Base-by-base conservation (phyloP, 37 sponge, comb jelly and placozoan species). In the Crambe crambe region DNA sequence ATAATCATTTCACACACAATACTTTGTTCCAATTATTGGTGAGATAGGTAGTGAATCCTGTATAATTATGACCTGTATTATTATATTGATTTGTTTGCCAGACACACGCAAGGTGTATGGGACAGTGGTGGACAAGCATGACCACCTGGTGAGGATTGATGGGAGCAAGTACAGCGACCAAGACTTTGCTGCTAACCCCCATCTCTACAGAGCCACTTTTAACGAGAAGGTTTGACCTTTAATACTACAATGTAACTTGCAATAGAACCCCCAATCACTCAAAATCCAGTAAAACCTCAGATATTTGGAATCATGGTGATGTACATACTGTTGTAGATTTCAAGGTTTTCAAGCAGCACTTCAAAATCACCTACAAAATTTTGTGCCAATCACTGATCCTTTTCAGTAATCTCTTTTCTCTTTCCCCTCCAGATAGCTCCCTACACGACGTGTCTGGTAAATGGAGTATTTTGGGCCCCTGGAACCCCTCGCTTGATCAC, bases 401-500 rank as follows among this genome's bases (percentile, higher is more conserved):
- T n/a, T n/a, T n/a, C n/a, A n/a, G n/a, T n/a, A n/a, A n/a, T n/a
- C n/a, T n/a, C n/a, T n/a, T n/a, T n/a, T n/a, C n/a, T n/a, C n/a
- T n/a, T n/a, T n/a, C n/a, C 15, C 44, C 34, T 39, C 22, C 65
- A 95, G 95, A 87, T 97, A 42, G 91, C 91, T 38, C 98, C 95
- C 41, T 95, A 90, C 91, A 92, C 85, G 9, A 85, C 95, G 2
- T 83, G 84, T 36, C 78, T 97, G 15, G 69, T 97, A 31, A 97
- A 97, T 82, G 98, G 98, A 0, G 73, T 97, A n/a, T 95, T 90
- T 89, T 97, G 98, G 98, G 89, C 82, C 23, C 90, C 93, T 23
- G 85, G 87, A 17, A 68, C 63, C 56, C 87, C 95, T 35, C 82
- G 95, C 25, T 73, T 97, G 2, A 74, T 97, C 40, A 89, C 94